Base-by-base conservation (phyloP, 1,140 invertebrate species). In the Lasaia peninsularis region DNA sequence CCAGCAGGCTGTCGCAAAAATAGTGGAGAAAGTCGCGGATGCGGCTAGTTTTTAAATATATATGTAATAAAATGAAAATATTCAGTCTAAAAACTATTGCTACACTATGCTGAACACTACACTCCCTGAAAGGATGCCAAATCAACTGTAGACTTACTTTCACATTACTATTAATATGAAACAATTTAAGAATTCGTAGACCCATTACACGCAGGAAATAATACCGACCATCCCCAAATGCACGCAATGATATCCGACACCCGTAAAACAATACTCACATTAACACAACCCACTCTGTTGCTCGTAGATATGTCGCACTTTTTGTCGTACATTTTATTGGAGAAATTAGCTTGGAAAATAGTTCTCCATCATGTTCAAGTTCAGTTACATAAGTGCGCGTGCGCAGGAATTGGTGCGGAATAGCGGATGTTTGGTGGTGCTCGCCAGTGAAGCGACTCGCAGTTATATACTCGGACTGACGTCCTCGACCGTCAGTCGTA, bases 341-440 rank as follows among this genome's bases (percentile, higher is more conserved):
- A 88, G 87, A 90, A 89, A 90, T 86, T 88, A 72, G 72, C 80
- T 84, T 89, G 84, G 87, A 89, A 90, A 89, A 89, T 82, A 71
- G 76, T 81, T 87, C 82, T 86, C 73, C 77, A 86, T 84, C 78
- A 86, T 88, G 80, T 88, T 89, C 85, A 90, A 90, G 87, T 90
- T 89, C 84, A 88, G 79, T 90, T 90, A 90, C 83, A 69, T 90
- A 90, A 90, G 87, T 79, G 71, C 79, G 86, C 86, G 84, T 84
- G 86, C 74, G 69, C 69, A 78, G 87, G 86, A 89, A 89, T 83
- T 88, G 79, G 88, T 87, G 89, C 88, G 83, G 89, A 89, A 90
- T 90, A 76, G 86, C 89, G 89, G 89, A 90, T 89, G 79, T 87
- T 78, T 76, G 75, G 79, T 80, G 77, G 79, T 82, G 80, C 79